Conservation (phyloP, 2,888 invertebrate species). For the Lamellibrachia columna region DNA sequence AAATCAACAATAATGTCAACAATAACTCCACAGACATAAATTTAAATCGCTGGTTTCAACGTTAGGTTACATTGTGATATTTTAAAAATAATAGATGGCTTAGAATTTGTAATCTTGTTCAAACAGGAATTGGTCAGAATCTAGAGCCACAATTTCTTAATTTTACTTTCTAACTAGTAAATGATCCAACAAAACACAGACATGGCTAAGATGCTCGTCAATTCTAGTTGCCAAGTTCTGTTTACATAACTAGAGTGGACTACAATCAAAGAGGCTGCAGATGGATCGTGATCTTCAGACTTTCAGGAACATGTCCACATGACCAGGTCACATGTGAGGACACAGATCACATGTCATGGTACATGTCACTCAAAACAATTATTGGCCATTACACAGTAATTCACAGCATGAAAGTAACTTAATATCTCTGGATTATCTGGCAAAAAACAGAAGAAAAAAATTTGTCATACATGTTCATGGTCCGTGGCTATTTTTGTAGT, state of each 20-base stretch:
- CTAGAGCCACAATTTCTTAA: background rate
- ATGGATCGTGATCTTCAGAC: too few relatives aligned
- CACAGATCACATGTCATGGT: too few relatives aligned
- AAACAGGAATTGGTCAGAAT: background rate
- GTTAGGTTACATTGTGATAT: too few relatives aligned
- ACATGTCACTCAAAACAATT: too few relatives aligned
- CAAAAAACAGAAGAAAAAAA: background rate
- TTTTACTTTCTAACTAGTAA: background rate
- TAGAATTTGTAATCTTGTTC: background rate
- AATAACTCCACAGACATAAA: background rate
- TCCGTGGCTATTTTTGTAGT: too few relatives aligned
- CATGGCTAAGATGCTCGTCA: background rate
- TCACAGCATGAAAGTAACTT: too few relatives aligned
- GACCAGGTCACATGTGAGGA: too few relatives aligned
- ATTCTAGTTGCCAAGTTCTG: background rate
- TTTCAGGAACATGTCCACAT: too few relatives aligned
- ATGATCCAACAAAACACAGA: background rate
- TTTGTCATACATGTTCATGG: background rate
- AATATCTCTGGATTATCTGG: background rate
- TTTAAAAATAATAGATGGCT: too few relatives aligned
- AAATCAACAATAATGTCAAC: background rate
- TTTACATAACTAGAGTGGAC: background rate
- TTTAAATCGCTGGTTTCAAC: background rate
- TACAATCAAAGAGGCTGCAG: too few relatives aligned
- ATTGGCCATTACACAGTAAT: too few relatives aligned